These are phyloP conservation scores for Ariolimax columbianus DNA, from an alignment of 2,888 invertebrate species.

Conservation along the genomic window DNA sequence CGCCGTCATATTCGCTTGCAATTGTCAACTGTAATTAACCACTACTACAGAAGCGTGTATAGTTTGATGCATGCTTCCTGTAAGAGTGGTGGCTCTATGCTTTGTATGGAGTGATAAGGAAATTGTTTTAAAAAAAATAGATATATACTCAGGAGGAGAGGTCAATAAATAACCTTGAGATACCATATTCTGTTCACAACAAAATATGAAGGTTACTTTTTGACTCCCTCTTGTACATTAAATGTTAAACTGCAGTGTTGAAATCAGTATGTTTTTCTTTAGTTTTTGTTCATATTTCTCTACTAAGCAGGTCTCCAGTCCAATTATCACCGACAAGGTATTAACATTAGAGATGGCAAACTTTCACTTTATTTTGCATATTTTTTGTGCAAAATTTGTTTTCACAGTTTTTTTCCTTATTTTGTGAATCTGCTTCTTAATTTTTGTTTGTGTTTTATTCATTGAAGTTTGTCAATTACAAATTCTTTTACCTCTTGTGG, in stretches of 20 bases:
- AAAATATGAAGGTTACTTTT: no score
- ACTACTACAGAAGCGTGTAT: no score
- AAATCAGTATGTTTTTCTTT: constrained; percentile 32
- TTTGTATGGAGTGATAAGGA: no score
- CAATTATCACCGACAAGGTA: constrained; percentile 53
- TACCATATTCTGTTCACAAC: no score
- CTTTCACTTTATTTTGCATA: background rate
- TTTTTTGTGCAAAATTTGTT: background rate
- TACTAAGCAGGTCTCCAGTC: constrained; percentile 45
- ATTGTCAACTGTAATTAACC: no score
- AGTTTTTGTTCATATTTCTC: constrained; percentile 21
- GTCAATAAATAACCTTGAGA: no score
- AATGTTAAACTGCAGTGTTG: background rate
- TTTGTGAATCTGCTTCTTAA: background rate
- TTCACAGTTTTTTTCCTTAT: background rate
- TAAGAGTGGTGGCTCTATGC: no score
- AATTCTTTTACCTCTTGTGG: background rate
- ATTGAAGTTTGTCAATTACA: background rate
- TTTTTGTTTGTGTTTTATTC: background rate
- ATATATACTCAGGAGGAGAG: no score
- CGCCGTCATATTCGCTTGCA: no score
- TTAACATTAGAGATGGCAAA: constrained; percentile 24
- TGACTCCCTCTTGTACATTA: no score
- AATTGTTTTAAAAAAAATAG: no score
- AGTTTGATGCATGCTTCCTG: no score